Base-by-base conservation (phyloP, 2,888 invertebrate genomes). In the Coenonympha arcania region DNA sequence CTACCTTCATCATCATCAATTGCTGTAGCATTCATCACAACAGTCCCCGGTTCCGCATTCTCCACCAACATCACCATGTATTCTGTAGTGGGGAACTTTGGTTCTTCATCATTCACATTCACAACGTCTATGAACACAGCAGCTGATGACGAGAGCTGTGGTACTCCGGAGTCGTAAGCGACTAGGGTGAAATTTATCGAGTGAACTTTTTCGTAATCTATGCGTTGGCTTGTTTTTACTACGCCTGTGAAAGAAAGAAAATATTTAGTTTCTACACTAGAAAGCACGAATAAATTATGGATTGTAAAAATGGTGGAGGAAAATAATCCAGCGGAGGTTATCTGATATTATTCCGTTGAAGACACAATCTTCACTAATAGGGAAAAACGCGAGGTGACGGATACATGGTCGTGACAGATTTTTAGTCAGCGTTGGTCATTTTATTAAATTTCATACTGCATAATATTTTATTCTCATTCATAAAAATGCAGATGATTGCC, bases 41-140 rank as follows among this genome's bases (percentile, higher is more conserved):
- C 88, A 0, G 93, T 93, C 0, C 92, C 94, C 0, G 88, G 87
- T 0, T 90, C 88, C 0, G 94, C 89, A 67, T 95, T 94, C 73
- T 96, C 96, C 1, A 89, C 82, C 1, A 96, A 88, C 0, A 88
- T 88, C 0, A 92, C 92, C 47, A 90, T 89, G 67, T 96, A 96
- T 5, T 81, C 77, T 13, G 80, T 77, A 54, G 89, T 87, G 0
- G 87, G 86, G 72, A 97, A 97, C 40, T 87, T 85, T 0, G 97
- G 97, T 67, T 92, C 91, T 68, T 95, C 94, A 65, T 97, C 96
- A 63, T 98, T 97, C 0, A 94, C 89, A 69, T 97, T 96, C 24
- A 90, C 84, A 2, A 98, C 88, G 5, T 90, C 89, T 0, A 97
- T 93, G 4, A 88, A 87, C 0, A 98, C 90, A 4, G 90, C 88